Evolutionary conservation across 2,888 invertebrate species (phyloP).

Genomic region (Zonitis immaculata): DNA sequence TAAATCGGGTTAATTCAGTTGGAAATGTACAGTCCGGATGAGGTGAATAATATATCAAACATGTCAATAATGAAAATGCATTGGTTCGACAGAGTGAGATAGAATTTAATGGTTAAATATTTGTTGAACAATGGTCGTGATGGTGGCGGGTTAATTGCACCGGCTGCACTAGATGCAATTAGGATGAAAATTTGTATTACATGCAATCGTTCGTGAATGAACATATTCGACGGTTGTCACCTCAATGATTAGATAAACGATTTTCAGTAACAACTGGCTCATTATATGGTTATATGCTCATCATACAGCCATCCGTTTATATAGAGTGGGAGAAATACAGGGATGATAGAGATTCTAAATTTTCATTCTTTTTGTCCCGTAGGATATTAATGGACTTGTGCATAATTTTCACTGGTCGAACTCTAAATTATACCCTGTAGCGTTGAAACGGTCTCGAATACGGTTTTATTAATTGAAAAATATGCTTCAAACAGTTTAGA

Average conservation of each 20-base stretch:
- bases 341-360: too few species aligned
- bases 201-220: constrained; percentile 16
- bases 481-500: too few species aligned
- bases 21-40: constrained; percentile 3
- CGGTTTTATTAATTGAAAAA: background rate
- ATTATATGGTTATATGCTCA: background rate
- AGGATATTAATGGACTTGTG: background rate
- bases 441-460: background rate
- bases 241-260: constrained; percentile 1
- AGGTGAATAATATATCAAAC: constrained; percentile 1
- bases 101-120: constrained; percentile 9
- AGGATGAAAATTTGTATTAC: constrained; percentile 16
- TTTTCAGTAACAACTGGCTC: background rate
- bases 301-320: too few species aligned
- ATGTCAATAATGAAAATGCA: constrained; percentile 1
- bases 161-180: constrained; percentile 17
- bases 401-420: background rate
- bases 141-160: constrained; percentile 18
- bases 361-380: background rate
- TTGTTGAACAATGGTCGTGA: constrained; percentile 11
- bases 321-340: too few species aligned
- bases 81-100: too few species aligned
- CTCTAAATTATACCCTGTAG: background rate
- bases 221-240: constrained; percentile 13
- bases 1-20: constrained; percentile 3